Percentiles rank a stretch among this genome's conserved stretches.
Conservation (phyloP, 2,113 vertebrate genomes). For the Otis tarda region DNA sequence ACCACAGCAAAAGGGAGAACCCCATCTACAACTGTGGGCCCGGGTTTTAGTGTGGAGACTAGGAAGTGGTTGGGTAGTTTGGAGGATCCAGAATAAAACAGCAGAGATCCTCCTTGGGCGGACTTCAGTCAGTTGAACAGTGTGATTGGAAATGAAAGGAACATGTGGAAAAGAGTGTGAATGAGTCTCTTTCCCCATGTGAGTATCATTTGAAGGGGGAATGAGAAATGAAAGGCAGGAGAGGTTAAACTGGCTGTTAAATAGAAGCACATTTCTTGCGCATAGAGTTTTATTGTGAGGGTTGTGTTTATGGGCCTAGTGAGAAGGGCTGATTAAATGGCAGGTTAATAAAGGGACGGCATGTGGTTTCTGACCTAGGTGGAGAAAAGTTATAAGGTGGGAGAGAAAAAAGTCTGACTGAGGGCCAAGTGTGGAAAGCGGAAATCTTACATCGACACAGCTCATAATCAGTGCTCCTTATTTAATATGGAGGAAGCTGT, state of each 20-base stretch:
- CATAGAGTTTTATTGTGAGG: conserved; percentile 66
- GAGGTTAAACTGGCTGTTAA: conserved; percentile 65
- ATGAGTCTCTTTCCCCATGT: conserved; percentile 38
- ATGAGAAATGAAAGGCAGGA: conserved; percentile 28
- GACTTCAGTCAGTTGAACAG: conserved; percentile 9
- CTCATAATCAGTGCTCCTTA: conserved; percentile 23
- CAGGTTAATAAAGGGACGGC: conserved; percentile 63
- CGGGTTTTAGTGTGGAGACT: not conserved
- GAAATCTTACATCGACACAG: conserved; percentile 33
- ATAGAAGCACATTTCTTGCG: conserved; percentile 64
- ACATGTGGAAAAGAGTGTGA: conserved; percentile 43
- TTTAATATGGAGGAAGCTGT: conserved; percentile 4
- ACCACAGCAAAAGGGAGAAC: not conserved
- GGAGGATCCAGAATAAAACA: not conserved
- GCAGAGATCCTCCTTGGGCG: conserved; percentile 21
- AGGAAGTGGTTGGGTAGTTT: not conserved
- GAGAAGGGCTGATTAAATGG: conserved; percentile 60
- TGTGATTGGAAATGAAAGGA: conserved; percentile 22
- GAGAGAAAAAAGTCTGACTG: conserved; percentile 35
- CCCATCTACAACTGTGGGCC: not conserved
- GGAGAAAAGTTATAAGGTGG: conserved; percentile 48
- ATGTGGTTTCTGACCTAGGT: conserved; percentile 61
- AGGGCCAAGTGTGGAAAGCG: conserved; percentile 30
- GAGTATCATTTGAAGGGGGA: conserved; percentile 7
- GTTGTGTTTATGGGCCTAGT: conserved; percentile 61